Evolutionary conservation across 2,888 invertebrate genomes (phyloP), one percentile per base, ranked within the genome.

Genomic region (Lottia gigantea): DNA sequence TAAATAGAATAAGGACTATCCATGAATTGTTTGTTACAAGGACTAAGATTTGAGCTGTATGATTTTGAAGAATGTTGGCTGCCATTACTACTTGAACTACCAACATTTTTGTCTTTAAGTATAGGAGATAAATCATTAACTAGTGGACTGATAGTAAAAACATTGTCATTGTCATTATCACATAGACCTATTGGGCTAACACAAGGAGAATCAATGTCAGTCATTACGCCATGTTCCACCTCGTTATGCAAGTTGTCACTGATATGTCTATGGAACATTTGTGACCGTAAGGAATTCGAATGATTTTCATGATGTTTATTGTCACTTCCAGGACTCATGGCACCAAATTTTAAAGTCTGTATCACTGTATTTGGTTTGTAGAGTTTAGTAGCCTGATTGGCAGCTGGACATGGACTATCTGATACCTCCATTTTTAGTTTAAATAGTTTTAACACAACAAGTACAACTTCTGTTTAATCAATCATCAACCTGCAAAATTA

Each of bases 201-300:
- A 23, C 55, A 23, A 0, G 55, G 23, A 23, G 55, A 55, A 14
- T 23, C 23, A 23, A 11, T 55, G 12, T 55, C 55, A 23, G 23
- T 55, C 55, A 55, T 23, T 15, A 23, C 23, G 2, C 19, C 23
- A 11, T 55, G 55, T 3, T 55, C 19, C 7, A 11, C 14, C 19
- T 19, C 19, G 11, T 12, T 0, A 19, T 55, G 55, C 11, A 19
- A 55, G 2, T 19, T 23, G 55, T 55, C 23, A 40, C 8, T 40
- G 2, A 55, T 55, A 14, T 55, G 55, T 55, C 55, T 55, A 14
- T 55, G 55, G 23, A 55, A 55, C 55, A 55, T 23, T 23, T 55
- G 19, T 23, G 55, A 55, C 19, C 55, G 55, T 55, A 55, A 55
- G 23, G 55, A 55, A 55, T 55, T 55, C 15, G 55, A 55, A 23